Evolutionary conservation across 2,888 invertebrate species (phyloP), one percentile per base, ranked within the genome.

Genomic region (Horisme vitalbata): DNA sequence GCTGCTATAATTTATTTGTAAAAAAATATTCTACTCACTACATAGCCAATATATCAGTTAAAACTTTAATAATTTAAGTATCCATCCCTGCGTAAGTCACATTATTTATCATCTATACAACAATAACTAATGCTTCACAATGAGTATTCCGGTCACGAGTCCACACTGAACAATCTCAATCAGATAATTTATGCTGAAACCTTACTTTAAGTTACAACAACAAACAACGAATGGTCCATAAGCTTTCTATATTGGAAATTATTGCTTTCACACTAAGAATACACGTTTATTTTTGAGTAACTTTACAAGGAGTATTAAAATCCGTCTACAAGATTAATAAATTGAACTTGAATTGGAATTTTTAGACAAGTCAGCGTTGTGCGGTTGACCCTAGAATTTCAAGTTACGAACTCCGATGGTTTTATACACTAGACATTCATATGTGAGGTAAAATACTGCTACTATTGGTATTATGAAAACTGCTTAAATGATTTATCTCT

Each of bases 1-100:
- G 89, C 90, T 89, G 90, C 90, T 90, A 90, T 87, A 83, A 85
- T 92, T 92, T 92, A 92, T 92, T 91, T 91, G 92, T 92, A 92
- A 92, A 92, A 92, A 92, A 92, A 92, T 92, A 92, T 90, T 91
- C 91, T 92, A 91, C 91, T 87, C 88, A 91, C 91, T 91, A 92
- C 91, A 91, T 92, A 92, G 92, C 92, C 91, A 91, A 91, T 91
- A 90, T 91, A 88, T 88, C 90, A 87, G 87, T 90, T 90, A 87
- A 85, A 86, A 84, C 86, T 89, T 88, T 85, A 88, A 90, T 89
- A 90, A 89, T 87, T 90, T 90, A 90, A 90, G 90, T 90, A 90
- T 88, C 89, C 90, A 87, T 90, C 90, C 90, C 89, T 90, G 89
- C 90, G 86, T 90, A 89, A 88, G 86, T 90, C 90, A 88, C 89